Evolutionary conservation across 2,888 invertebrate genomes (phyloP).

Genomic region (Crioceris asparagi): DNA sequence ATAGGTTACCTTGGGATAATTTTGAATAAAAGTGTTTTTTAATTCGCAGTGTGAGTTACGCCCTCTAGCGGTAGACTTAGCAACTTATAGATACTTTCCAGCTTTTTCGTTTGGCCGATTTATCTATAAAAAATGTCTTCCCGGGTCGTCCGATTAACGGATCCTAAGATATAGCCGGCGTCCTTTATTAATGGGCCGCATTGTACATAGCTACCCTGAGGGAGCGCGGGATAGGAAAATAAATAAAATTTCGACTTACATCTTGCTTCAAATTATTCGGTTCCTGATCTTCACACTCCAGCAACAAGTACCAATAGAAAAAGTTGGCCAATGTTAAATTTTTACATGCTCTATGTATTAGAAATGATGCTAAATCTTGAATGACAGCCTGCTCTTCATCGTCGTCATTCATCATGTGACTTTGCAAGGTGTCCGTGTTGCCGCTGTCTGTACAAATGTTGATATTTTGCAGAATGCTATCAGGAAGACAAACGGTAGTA

Average conservation of each 20-base stretch:
- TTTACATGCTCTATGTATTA: constrained; percentile 79
- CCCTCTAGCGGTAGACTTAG: too few species aligned
- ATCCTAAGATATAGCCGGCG: too few species aligned
- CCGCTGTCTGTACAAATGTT: constrained; percentile 36
- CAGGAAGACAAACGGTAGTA: constrained; percentile 26
- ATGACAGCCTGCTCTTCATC: constrained; percentile 13
- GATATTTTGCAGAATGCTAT: constrained; percentile 29
- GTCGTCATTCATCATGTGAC: constrained; percentile 36
- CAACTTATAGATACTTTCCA: too few species aligned
- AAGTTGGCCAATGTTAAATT: constrained; percentile 91
- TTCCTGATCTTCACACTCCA: constrained; percentile 88
- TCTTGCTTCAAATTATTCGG: constrained; percentile 62
- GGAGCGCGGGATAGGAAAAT: too few species aligned
- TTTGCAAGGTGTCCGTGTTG: constrained; percentile 42
- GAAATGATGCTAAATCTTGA: constrained; percentile 76
- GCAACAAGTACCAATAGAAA: constrained; percentile 92
- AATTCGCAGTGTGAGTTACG: too few species aligned
- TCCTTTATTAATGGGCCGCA: too few species aligned
- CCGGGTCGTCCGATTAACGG: too few species aligned
- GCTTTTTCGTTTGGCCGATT: too few species aligned
- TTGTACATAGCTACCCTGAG: not conserved
- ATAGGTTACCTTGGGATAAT: too few species aligned
- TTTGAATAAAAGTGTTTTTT: too few species aligned
- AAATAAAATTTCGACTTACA: constrained; percentile 24
- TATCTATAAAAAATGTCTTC: too few species aligned